Evolutionary conservation across 2,797 vertebrate species (phyloP), one percentile per base, ranked within the genome.

Genomic region (Microctenopoma stevenorrisi): DNA sequence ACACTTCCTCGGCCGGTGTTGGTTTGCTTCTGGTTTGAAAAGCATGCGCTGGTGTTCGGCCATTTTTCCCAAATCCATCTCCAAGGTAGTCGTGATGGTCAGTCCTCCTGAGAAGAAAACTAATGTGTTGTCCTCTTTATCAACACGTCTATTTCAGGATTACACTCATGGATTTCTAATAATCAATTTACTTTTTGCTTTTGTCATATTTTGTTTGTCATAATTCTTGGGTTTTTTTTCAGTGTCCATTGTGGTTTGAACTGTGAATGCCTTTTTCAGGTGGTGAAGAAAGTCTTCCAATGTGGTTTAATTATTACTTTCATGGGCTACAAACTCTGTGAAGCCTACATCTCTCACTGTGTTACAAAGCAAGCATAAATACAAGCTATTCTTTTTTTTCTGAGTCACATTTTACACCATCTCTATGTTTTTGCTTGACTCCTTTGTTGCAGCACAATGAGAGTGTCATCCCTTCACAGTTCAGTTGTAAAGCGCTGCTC

Each of bases 41-140:
- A 74, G 93, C 94, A 95, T 94, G 93, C 78, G 76, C 89, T 64
- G 63, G 50, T 88, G 89, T 91, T 81, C 76, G 83, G 81, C 85
- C 84, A 51, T 84, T 54, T 65, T 63, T 58, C 37, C 42, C 52
- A 79, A 88, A 60, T 60, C 69, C 72, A 86, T 89, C 80, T 68
- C 68, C 70, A 88, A 90, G 82, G 85, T 86, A 62, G 77, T 75
- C 72, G 58, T 59, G 80, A 73, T 16, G 80, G 72, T 77, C 69
- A 42, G 55, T 72, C 83, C 72, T 81, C 63, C 82, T 28, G 69
- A 71, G 86, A 86, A 88, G 80, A 87, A 68, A 85, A 89, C 83
- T 72, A 84, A 71, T 61, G 47, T 76, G 14, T 66, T 56, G 40
- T 81, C 57, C 65, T 68, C 58, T 74, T 85, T 74, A 79, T 86